A percentile compares a stretch with the other conserved stretches of the same genome.
These are phyloP conservation scores for Abramis brama DNA, from an alignment of 2,113 vertebrate genomes.

Conservation along the genomic window DNA sequence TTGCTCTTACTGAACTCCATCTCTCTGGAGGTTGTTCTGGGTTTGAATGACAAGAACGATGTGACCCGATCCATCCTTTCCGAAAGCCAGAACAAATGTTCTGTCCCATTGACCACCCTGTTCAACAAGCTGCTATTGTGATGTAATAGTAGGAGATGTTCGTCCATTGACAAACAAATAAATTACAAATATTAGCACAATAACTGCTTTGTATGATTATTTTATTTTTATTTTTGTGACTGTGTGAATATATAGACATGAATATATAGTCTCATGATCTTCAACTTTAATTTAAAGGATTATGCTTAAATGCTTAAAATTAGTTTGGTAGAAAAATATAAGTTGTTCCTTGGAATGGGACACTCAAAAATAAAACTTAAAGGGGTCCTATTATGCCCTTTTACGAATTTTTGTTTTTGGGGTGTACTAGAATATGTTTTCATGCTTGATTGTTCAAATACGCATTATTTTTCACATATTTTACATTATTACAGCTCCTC, in stretches of 20 bases:
- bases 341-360: too few species aligned
- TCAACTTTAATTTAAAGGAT: too few species aligned
- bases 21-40: not conserved
- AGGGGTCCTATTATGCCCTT: too few species aligned
- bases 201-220: not conserved
- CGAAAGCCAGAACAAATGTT: constrained; percentile 43
- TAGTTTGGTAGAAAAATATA: too few species aligned
- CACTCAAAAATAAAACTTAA: too few species aligned
- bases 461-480: too few species aligned
- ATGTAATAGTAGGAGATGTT: constrained; percentile 20
- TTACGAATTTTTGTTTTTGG: too few species aligned
- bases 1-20: constrained; percentile 24
- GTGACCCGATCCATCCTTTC: not conserved
- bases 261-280: too few species aligned
- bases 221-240: not conserved
- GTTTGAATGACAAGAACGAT: constrained; percentile 36
- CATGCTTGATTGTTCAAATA: too few species aligned
- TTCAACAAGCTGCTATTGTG: constrained; percentile 57
- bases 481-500: too few species aligned
- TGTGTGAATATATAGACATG: not conserved
- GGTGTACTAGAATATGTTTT: too few species aligned
- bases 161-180: constrained; percentile 45
- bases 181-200: constrained; percentile 55
- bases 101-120: constrained; percentile 47
- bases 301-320: too few species aligned